A percentile compares a stretch with the other conserved stretches of the same genome.
These are phyloP conservation scores for Pyrgilauda ruficollis DNA, from an alignment of 2,113 vertebrate species.

Conservation along the genomic window DNA sequence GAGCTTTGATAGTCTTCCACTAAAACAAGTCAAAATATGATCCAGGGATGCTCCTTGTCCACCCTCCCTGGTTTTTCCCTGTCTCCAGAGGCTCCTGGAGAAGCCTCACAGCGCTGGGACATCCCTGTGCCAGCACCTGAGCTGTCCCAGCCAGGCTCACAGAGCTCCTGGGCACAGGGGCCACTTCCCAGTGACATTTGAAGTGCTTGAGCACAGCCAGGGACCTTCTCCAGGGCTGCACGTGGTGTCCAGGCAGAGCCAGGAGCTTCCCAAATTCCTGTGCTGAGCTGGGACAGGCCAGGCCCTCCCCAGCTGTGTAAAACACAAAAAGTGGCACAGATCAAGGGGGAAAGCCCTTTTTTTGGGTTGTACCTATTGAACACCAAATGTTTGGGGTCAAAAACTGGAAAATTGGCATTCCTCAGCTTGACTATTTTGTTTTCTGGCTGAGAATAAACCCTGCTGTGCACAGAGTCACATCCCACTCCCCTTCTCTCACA, in stretches of 20 bases:
- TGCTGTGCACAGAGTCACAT: background rate
- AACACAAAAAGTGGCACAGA: accelerated
- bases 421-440: background rate
- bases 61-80: background rate
- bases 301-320: background rate
- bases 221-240: background rate
- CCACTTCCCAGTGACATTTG: background rate
- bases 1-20: background rate
- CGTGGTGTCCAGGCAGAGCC: background rate
- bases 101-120: accelerated
- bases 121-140: background rate
- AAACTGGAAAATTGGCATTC: background rate
- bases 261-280: background rate
- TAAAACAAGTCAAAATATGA: background rate
- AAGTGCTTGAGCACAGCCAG: background rate
- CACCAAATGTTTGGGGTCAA: background rate
- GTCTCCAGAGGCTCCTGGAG: background rate
- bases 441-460: background rate
- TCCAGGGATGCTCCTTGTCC: background rate
- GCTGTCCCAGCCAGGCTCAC: background rate
- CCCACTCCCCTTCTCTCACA: background rate
- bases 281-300: accelerated
- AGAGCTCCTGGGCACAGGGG: background rate
- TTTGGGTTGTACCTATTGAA: accelerated
- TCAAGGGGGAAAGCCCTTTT: accelerated